Evolutionary conservation across 2,797 vertebrate species (phyloP).

Genomic region (Phataginus tricuspis): DNA sequence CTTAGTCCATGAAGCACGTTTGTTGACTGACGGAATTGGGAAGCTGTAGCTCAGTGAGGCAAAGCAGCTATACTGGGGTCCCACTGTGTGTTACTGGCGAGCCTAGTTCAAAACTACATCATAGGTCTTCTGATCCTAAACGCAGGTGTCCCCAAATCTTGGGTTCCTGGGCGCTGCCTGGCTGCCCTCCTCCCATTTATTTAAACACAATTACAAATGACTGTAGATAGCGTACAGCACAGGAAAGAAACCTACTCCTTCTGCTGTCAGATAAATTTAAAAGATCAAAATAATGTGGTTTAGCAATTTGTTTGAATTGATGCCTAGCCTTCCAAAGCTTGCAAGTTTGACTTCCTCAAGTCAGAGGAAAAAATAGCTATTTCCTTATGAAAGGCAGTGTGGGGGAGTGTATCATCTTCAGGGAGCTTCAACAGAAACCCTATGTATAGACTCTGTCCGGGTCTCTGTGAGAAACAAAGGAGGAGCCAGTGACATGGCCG

Average conservation of each 20-base stretch:
- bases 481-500: not conserved
- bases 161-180: not conserved
- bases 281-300: slow-evolving; percentile 78
- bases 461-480: not conserved
- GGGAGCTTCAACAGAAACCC: not conserved
- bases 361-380: slow-evolving; percentile 46
- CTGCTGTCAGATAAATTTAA: slow-evolving; percentile 77
- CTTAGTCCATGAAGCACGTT: not conserved
- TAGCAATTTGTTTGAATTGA: slow-evolving; percentile 76
- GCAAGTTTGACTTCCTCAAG: slow-evolving; percentile 60
- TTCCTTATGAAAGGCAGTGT: slow-evolving; percentile 48
- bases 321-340: slow-evolving; percentile 59
- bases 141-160: not conserved
- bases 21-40: not conserved
- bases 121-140: not conserved
- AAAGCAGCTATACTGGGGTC: not conserved
- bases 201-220: slow-evolving; percentile 39
- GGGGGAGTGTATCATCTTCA: slow-evolving; percentile 1
- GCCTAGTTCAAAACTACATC: not conserved
- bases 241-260: slow-evolving; percentile 69
- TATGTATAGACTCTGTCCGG: not conserved
- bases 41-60: not conserved
- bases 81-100: not conserved
- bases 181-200: not conserved
- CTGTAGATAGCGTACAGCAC: slow-evolving; percentile 50